These are phyloP conservation scores for Antitype chi DNA, from an alignment of 2,888 invertebrate genomes.

Conservation along the genomic window DNA sequence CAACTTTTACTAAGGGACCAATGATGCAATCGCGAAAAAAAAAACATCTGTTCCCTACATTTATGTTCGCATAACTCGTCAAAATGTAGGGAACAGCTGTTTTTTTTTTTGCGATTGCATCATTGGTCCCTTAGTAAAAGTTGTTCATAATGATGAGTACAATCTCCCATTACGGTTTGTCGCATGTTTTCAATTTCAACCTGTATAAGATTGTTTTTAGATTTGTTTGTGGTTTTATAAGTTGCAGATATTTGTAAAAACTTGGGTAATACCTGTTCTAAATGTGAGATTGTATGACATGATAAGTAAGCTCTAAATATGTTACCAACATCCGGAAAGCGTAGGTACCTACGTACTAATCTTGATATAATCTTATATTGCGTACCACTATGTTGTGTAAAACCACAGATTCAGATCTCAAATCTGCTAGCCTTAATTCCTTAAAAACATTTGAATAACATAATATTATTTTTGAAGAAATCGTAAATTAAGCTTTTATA, in stretches of 20 bases:
- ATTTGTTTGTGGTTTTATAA: not conserved
- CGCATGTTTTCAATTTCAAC: too few species aligned
- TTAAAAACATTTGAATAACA: not conserved
- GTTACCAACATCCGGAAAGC: conserved; percentile 49
- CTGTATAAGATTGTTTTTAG: too few species aligned
- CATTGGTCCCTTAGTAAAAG: too few species aligned
- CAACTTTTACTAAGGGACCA: too few species aligned
- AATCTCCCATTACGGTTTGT: too few species aligned
- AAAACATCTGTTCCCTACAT: too few species aligned
- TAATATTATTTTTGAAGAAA: not conserved
- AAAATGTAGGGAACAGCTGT: too few species aligned
- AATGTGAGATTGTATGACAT: conserved; percentile 42
- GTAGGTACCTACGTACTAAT: conserved; percentile 12
- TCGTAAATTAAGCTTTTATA: not conserved
- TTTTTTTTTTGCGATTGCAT: too few species aligned
- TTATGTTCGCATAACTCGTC: too few species aligned
- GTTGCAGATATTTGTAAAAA: not conserved
- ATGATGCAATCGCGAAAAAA: too few species aligned
- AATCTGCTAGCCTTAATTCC: not conserved
- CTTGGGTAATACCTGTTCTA: conserved; percentile 22
- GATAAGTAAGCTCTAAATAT: conserved; percentile 46
- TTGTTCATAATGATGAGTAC: too few species aligned
- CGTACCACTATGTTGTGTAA: conserved; percentile 24
- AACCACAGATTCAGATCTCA: conserved; percentile 10
- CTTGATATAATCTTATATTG: conserved; percentile 39